A percentile compares a stretch with the other conserved stretches of the same genome.
These are phyloP conservation scores for Belgica antarctica DNA, from an alignment of 2,888 invertebrate species.

Conservation along the genomic window DNA sequence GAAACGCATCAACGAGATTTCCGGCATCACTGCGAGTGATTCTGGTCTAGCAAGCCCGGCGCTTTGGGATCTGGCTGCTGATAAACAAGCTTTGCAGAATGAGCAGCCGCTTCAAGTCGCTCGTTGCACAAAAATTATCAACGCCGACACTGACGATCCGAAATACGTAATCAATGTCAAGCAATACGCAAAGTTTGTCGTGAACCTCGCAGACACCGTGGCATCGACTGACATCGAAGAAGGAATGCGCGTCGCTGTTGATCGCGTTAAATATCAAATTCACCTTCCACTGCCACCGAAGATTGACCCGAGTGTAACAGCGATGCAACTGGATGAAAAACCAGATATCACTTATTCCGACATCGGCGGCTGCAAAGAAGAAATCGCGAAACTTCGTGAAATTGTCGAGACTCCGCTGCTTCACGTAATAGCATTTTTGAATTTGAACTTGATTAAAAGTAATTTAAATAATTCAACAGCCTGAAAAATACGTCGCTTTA, in stretches of 20 bases:
- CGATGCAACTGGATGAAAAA: constrained; percentile 99
- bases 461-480: constrained; percentile 59
- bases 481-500: constrained; percentile 96
- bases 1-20: constrained; percentile 90
- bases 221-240: constrained; percentile 99
- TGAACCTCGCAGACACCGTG: constrained; percentile 95
- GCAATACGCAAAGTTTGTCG: constrained; percentile 99
- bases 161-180: constrained; percentile 99
- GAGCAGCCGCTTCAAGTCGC: constrained; percentile 96
- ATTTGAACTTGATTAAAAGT: constrained; percentile 21
- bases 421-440: constrained; percentile 70
- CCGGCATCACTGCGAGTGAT: constrained; percentile 98
- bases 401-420: constrained; percentile 97
- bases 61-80: constrained; percentile 98
- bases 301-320: constrained; percentile 98
- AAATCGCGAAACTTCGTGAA: constrained; percentile 97
- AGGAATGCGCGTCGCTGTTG: constrained; percentile 95
- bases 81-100: constrained; percentile 96
- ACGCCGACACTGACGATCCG: constrained; percentile 93
- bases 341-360: constrained; percentile 99
- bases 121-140: constrained; percentile 98
- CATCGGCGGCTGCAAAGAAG: constrained; percentile 99
- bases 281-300: constrained; percentile 99
- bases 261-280: constrained; percentile 99
- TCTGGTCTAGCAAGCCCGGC: constrained; percentile 98